Evolutionary conservation across 2,888 invertebrate genomes (phyloP).

Genomic region (Hylaea fasciaria): DNA sequence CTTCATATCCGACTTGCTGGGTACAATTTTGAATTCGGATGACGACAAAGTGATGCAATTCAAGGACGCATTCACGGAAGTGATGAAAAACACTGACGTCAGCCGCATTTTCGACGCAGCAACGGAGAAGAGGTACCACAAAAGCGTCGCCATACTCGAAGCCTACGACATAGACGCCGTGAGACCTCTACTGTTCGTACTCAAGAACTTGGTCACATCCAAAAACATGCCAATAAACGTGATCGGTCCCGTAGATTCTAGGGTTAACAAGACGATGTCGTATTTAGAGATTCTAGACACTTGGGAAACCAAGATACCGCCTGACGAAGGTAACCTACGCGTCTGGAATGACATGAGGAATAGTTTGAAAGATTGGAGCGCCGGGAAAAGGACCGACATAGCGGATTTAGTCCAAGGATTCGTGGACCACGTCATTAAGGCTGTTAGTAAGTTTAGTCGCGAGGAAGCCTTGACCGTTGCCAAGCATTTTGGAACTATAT

Average conservation of each 20-base stretch:
- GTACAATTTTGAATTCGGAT: slow-evolving; percentile 41
- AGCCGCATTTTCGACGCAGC: slow-evolving; percentile 33
- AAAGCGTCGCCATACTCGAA: slow-evolving; percentile 33
- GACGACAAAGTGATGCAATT: slow-evolving; percentile 48
- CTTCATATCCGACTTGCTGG: slow-evolving; percentile 48
- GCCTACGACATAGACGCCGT: slow-evolving; percentile 18
- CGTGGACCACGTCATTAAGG: slow-evolving; percentile 20
- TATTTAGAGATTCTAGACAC: slow-evolving; percentile 53
- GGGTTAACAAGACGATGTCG: slow-evolving; percentile 48
- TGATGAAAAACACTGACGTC: slow-evolving; percentile 46
- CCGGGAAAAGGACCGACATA: slow-evolving; percentile 39
- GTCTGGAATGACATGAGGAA: slow-evolving; percentile 48
- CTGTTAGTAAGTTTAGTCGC: slow-evolving; percentile 19
- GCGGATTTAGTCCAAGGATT: slow-evolving; percentile 40
- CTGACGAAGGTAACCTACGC: slow-evolving; percentile 39
- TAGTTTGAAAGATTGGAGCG: slow-evolving; percentile 44
- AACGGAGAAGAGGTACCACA: slow-evolving; percentile 34
- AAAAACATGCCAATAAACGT: slow-evolving; percentile 49
- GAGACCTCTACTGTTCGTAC: slow-evolving; percentile 38
- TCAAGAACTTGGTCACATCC: slow-evolving; percentile 45
- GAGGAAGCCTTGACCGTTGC: not conserved
- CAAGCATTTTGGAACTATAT: slow-evolving; percentile 14
- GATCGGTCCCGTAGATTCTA: slow-evolving; percentile 6
- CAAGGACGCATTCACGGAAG: slow-evolving; percentile 53
- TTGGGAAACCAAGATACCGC: slow-evolving; percentile 44